A percentile compares a stretch with the other conserved stretches of the same genome.
These are phyloP conservation scores for Strix aluco DNA, from an alignment of 2,113 vertebrate species.

Conservation along the genomic window DNA sequence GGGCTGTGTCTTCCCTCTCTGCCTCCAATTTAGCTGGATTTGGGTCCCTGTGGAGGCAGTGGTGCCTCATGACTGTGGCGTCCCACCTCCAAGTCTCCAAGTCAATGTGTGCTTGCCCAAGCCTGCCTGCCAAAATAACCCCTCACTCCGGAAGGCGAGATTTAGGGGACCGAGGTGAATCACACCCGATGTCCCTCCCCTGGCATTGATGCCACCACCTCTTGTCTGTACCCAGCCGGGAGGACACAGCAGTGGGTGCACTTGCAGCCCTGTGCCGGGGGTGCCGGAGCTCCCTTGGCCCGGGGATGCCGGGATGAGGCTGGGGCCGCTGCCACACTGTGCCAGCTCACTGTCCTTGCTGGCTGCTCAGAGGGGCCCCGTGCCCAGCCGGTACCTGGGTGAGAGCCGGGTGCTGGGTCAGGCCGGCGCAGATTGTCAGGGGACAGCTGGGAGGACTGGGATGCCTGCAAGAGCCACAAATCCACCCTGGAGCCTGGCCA, in stretches of 20 bases:
- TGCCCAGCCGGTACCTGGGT: neutral
- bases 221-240: neutral
- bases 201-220: neutral
- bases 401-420: neutral
- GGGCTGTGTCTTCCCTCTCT: neutral
- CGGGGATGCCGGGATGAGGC: neutral
- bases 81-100: neutral
- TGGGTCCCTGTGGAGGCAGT: neutral
- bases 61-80: neutral
- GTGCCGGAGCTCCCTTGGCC: neutral
- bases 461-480: conserved; percentile 42
- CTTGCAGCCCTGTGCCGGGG: neutral
- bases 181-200: neutral
- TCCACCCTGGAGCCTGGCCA: conserved; percentile 41
- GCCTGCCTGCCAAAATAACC: neutral
- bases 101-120: neutral
- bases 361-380: accelerated
- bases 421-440: conserved; percentile 23
- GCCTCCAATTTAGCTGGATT: accelerated
- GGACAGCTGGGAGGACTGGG: conserved; percentile 59
- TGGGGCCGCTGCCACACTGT: accelerated
- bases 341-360: neutral
- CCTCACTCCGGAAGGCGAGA: accelerated
- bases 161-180: accelerated
- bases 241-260: neutral